A percentile compares a stretch with the other conserved stretches of the same genome.
phyloP scores from a whole-genome alignment of 2,797 vertebrate species.

The Gadopsis bispinosus region DNA sequence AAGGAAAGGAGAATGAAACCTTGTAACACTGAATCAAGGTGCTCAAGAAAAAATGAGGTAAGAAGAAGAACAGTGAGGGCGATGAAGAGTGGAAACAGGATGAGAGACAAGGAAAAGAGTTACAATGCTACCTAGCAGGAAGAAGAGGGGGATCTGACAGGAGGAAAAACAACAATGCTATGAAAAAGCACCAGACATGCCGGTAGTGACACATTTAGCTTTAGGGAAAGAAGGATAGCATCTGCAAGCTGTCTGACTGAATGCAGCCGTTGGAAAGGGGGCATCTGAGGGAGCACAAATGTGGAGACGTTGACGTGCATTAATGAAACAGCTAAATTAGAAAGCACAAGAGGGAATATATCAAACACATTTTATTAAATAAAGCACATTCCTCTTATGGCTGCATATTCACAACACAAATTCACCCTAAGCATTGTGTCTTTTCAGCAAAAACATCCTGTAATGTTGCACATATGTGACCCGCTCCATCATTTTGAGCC shows the following conservation, averaged over 20 bases:
- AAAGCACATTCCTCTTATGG: background rate
- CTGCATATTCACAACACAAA: background rate
- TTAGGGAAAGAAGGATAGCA: conserved; percentile 51
- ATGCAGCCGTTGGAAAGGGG: conserved; percentile 24
- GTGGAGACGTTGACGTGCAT: conserved; percentile 21
- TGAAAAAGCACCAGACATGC: conserved; percentile 46
- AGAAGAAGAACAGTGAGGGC: conserved; percentile 15
- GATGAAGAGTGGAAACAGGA: conserved; percentile 29
- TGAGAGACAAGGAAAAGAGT: conserved; percentile 32
- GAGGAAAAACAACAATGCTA: conserved; percentile 26
- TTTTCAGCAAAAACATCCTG: background rate
- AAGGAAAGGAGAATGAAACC: conserved; percentile 11
- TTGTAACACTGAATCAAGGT: conserved; percentile 21
- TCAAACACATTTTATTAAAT: background rate
- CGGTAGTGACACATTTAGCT: conserved; percentile 52
- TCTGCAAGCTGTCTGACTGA: conserved; percentile 58
- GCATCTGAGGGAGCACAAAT: conserved; percentile 25
- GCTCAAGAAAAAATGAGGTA: conserved; percentile 45
- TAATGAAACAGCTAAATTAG: conserved; percentile 45
- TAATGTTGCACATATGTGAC: background rate
- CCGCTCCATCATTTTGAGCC: too few relatives aligned
- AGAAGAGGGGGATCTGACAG: conserved; percentile 31
- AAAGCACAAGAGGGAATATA: conserved; percentile 37
- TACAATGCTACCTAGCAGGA: conserved; percentile 34
- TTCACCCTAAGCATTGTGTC: background rate